Base-by-base conservation (phyloP, 1,140 invertebrate species). In the Dreissena polymorpha region DNA sequence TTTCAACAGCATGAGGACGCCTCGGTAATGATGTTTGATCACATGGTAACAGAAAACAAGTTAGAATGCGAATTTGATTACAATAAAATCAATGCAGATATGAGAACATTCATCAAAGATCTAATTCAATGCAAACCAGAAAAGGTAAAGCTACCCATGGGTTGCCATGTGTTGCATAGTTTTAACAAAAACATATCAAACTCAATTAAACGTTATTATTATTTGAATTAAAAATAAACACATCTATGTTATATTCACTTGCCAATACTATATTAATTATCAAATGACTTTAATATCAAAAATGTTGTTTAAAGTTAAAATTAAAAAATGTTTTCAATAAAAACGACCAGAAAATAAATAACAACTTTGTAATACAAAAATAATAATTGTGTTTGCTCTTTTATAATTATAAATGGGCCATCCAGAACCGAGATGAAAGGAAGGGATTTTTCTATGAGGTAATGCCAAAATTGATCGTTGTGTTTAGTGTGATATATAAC, bases 31-130 rank as follows among this genome's bases (percentile, higher is more conserved):
- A 93, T 94, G 91, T 89, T 94, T 72, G 88, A 94, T 75, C 89
- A 94, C 67, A 84, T 94, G 29, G 79, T 94, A 57, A 86, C 92
- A 72, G 89, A 89, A 50, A 93, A 94, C 79, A 84, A 89, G n/a
- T 85, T 93, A 63, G 49, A 29, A 53, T 69, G 78, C 10, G 63
- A 86, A 18, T 91, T 93, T 80, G 74, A 88, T 25, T 75, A 85
- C 65, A 80, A 85, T 55, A 86, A 83, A 21, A 71, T 89, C 10
- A 23, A 25, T 39, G 86, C 86, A 64, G 69, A 76, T 10, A 91
- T 93, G 71, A 82, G 92, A 7, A 86, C 90, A n/a, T 93, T 94
- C 60, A 94, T 94, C 50, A 91, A 92, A 84, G 91, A 94, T 82
- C 79, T 93, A 23, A 94, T 94, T 65, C 50, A 68, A 21, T 23